Conservation (phyloP, 2,113 vertebrate genomes). For the Pangasianodon hypophthalmus region DNA sequence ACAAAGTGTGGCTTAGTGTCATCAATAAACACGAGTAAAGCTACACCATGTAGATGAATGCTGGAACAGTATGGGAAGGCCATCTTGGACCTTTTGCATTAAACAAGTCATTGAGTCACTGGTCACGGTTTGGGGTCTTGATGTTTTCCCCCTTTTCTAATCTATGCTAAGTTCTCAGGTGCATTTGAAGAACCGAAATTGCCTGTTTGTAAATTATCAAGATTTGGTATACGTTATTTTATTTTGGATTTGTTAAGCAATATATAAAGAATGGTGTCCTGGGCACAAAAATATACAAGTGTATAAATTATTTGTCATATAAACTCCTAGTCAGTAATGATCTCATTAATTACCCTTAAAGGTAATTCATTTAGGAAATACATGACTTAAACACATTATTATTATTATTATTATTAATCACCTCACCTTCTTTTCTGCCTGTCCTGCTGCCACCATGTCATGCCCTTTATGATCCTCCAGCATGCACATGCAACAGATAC, state of each 20-base stretch:
- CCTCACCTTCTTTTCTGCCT: slow-evolving; percentile 31
- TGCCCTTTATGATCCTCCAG: slow-evolving; percentile 40
- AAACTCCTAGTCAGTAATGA: too few relatives aligned
- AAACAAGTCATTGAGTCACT: not conserved
- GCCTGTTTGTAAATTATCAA: too few relatives aligned
- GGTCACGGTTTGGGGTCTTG: too few relatives aligned
- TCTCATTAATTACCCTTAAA: too few relatives aligned
- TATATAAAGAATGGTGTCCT: too few relatives aligned
- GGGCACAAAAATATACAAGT: too few relatives aligned
- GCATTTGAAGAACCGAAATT: too few relatives aligned
- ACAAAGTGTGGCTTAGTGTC: not conserved
- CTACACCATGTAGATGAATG: not conserved
- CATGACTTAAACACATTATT: not conserved
- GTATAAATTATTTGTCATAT: too few relatives aligned
- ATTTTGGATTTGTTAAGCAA: too few relatives aligned
- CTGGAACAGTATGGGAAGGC: not conserved
- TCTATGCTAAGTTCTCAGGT: too few relatives aligned
- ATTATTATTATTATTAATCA: not conserved
- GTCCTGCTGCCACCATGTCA: slow-evolving; percentile 2
- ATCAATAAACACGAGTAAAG: not conserved
- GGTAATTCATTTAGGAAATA: not conserved
- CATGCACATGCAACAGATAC: slow-evolving; percentile 42
- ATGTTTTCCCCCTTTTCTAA: too few relatives aligned
- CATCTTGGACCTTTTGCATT: not conserved
- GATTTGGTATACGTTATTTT: too few relatives aligned